Percentiles rank a stretch among this genome's conserved stretches.
Conservation (phyloP, 2,113 vertebrate genomes). For the Zosterops japonicus region DNA sequence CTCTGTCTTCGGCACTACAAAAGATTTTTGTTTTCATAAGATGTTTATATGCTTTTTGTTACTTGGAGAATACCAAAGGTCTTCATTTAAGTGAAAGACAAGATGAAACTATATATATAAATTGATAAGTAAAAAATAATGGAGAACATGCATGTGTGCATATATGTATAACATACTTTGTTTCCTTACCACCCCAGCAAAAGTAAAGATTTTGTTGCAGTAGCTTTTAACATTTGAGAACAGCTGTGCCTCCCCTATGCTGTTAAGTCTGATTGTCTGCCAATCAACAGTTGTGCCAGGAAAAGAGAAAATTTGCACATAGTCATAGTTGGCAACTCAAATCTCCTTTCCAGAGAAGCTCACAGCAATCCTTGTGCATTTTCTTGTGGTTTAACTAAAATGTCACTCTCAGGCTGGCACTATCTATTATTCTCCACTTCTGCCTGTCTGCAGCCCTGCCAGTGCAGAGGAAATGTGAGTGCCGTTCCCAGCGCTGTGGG, state of each 20-base stretch:
- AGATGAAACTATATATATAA: background rate
- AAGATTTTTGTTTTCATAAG: background rate
- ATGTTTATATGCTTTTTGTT: background rate
- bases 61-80: background rate
- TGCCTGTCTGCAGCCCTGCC: background rate
- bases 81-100: background rate
- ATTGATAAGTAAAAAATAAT: background rate
- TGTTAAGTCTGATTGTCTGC: background rate
- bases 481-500: fast-evolving
- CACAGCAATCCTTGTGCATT: background rate
- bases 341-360: background rate
- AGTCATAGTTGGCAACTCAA: background rate
- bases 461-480: background rate
- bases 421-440: background rate
- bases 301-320: background rate
- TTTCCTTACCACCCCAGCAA: background rate
- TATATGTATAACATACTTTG: background rate
- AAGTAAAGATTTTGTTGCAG: background rate
- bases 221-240: background rate
- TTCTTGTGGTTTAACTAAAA: constrained; percentile 6
- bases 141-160: fast-evolving
- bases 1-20: background rate
- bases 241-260: background rate
- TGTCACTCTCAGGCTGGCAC: background rate
- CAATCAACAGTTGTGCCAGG: background rate